A percentile compares a stretch with the other conserved stretches of the same genome.
Conservation (phyloP, 2,113 vertebrate genomes). For the Pandion haliaetus region DNA sequence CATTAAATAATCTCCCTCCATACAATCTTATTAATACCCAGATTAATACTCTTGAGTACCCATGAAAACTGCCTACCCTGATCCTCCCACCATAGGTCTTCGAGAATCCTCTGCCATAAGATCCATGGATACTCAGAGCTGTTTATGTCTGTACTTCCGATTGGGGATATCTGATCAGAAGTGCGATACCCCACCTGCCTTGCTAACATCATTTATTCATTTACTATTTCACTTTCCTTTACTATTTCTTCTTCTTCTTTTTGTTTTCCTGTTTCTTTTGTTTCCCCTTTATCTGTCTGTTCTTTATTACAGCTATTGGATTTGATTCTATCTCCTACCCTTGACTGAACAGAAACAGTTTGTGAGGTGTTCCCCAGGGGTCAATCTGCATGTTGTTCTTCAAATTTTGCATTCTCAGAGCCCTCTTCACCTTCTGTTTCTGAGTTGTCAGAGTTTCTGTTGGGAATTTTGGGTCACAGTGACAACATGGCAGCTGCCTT, state of each 20-base stretch:
- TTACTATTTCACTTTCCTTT: neutral
- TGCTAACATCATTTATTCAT: neutral
- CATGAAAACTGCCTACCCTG: neutral
- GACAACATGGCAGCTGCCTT: neutral
- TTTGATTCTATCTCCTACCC: neutral
- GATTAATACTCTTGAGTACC: neutral
- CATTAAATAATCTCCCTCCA: neutral
- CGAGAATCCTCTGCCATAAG: neutral
- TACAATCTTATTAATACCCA: neutral
- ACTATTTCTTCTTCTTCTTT: no score
- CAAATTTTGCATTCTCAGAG: neutral
- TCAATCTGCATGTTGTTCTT: neutral
- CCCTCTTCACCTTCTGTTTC: neutral
- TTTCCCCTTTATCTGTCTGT: neutral
- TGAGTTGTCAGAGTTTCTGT: neutral
- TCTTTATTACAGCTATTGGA: neutral
- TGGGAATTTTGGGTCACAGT: neutral
- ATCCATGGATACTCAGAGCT: neutral
- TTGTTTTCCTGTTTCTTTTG: neutral
- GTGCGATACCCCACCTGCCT: neutral
- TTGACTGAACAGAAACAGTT: neutral
- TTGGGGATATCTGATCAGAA: neutral
- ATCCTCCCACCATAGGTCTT: neutral
- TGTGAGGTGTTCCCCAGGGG: neutral
- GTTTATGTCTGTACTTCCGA: neutral